Conservation (phyloP, 2,797 vertebrate genomes). For the Knipowitschia caucasica region DNA sequence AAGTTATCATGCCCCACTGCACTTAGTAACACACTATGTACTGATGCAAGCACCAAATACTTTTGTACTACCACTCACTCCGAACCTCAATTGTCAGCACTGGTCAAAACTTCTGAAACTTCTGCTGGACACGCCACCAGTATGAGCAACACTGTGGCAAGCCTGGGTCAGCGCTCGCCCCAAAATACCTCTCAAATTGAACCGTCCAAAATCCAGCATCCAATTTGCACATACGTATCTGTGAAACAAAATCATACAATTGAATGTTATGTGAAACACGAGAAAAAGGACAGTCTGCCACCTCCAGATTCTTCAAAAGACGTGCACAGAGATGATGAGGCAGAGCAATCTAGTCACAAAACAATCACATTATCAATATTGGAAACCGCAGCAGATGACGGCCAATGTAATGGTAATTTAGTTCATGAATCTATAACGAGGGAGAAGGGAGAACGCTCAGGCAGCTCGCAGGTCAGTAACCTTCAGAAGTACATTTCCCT, state of each 20-base stretch:
- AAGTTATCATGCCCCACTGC: not conserved
- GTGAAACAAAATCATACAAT: conserved; percentile 9
- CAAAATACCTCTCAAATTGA: conserved; percentile 7
- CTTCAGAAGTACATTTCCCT: conserved; percentile 52
- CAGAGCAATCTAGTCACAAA: conserved; percentile 11
- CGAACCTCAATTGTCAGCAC: too few species aligned
- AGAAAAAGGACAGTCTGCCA: conserved; percentile 3
- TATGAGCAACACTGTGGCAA: not conserved
- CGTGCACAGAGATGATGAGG: conserved; percentile 22
- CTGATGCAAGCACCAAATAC: not conserved
- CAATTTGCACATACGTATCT: conserved; percentile 14
- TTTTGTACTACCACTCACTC: not conserved
- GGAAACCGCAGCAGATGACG: conserved; percentile 15
- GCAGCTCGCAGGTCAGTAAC: conserved; percentile 48
- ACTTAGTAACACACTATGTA: conserved; percentile 14
- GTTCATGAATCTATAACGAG: conserved; percentile 34
- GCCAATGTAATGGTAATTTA: conserved; percentile 37
- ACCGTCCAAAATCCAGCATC: conserved; percentile 27
- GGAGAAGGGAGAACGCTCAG: conserved; percentile 36
- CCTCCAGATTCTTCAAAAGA: conserved; percentile 4
- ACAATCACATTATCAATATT: conserved; percentile 11
- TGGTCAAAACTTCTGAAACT: conserved; percentile 5
- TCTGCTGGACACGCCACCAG: conserved; percentile 17
- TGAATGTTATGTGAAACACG: not conserved
- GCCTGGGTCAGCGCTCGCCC: not conserved